Evolutionary conservation across 2,113 vertebrate species (phyloP), one percentile per base, ranked within the genome.

Genomic region (Vicugna pacos): DNA sequence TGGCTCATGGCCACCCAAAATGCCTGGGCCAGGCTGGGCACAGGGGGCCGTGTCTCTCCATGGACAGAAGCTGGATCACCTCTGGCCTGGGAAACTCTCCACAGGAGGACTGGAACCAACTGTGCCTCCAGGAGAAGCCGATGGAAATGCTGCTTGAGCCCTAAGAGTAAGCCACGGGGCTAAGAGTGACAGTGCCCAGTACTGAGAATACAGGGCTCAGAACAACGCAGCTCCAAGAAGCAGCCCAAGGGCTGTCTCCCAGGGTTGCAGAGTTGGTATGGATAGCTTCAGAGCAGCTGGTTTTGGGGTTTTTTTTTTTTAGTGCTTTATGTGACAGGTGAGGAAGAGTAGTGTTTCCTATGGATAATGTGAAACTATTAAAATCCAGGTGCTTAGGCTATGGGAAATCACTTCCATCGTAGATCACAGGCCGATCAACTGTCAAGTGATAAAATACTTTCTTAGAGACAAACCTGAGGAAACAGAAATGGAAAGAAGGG

Each of bases 391-490:
- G 91, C 80, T 86, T 64, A 96, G 91, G 89, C 96, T 99, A 98
- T 13, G 98, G 98, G 97, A 98, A 98, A 97, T 99, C 99, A 1
- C 99, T 99, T 97, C 99, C 99, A 50, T 99, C 99, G 20, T 99
- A 99, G 98, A 99, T 98, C 92, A 99, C 98, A 13, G 99, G 99
- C 83, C 99, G 98, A 97, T 99, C 99, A 8, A 99, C 94, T 17
- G 98, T 98, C 98, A 99, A 98, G 89, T 98, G 99, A 97, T 99
- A 99, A 94, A 99, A 98, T 77, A 99, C 99, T 96, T 98, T 99
- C 98, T 99, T 99, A 64, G 99, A 99, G 98, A 99, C 98, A 98
- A 99, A 99, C 97, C 99, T 99, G 98, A 84, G 93, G 91, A 54
- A 60, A 98, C 75, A 94, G 73, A 97, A 96, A 96, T 3, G 89